Evolutionary conservation across 2,797 vertebrate genomes (phyloP).

Genomic region (Cottoperca gobio): DNA sequence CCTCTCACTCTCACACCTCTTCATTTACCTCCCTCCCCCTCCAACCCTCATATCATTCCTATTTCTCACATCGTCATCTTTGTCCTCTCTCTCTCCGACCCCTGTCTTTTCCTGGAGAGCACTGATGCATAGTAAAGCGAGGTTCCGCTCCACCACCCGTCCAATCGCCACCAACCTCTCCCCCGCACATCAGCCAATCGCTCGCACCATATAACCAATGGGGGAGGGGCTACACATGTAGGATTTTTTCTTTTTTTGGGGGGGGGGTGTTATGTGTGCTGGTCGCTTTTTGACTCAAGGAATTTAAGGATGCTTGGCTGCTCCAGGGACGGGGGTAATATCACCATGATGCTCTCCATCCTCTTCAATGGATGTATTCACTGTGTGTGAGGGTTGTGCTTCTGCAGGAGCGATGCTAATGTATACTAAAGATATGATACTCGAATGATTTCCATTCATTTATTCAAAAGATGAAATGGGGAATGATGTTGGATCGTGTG

Average conservation of each 20-base stretch:
- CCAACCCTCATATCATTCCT: conserved; percentile 34
- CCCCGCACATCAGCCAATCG: conserved; percentile 60
- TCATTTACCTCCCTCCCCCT: conserved; percentile 11
- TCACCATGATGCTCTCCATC: conserved; percentile 45
- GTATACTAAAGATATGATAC: not conserved
- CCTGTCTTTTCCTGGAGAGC: conserved; percentile 69
- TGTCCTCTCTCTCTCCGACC: conserved; percentile 56
- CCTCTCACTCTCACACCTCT: not conserved
- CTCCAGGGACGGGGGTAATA: conserved; percentile 54
- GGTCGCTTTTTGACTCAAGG: conserved; percentile 65
- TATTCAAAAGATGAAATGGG: not conserved
- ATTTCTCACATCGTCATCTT: conserved; percentile 64
- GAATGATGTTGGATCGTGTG: conserved; percentile 1
- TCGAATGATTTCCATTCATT: conserved; percentile 22
- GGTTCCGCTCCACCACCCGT: conserved; percentile 65
- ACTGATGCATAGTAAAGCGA: conserved; percentile 72
- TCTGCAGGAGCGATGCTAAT: conserved; percentile 30
- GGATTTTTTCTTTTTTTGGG: not conserved
- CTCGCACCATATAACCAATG: not conserved
- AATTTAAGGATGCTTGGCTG: conserved; percentile 74
- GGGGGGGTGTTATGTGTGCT: conserved; percentile 29
- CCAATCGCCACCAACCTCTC: conserved; percentile 66
- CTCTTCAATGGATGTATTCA: conserved; percentile 26
- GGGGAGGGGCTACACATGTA: conserved; percentile 54
- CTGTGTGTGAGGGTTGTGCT: conserved; percentile 28